Evolutionary conservation across 2,888 invertebrate species (phyloP), one percentile per base, ranked within the genome.

Genomic region (Rotaria magnacalcarata): DNA sequence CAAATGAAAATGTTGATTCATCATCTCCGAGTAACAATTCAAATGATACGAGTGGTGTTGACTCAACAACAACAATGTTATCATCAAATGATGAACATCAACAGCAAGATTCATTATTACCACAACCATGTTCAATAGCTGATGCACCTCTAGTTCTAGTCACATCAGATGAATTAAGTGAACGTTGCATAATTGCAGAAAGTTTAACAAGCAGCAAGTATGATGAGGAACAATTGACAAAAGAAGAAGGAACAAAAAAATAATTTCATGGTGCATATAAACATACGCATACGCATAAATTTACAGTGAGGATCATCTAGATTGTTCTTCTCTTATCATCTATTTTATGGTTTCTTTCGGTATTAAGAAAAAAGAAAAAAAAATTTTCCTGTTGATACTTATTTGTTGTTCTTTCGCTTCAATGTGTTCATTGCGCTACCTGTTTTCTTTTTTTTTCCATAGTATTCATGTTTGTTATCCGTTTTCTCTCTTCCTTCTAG

Each of bases 391-490:
- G 67, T 34, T 67, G 67, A 67, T 67, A 67, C 67, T 67, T 60
- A n/a, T 60, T 67, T 19, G 67, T 67, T 67, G 67, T 67, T 41
- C 67, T 67, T 41, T 67, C 34, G 67, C 67, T 67, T 67, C 67
- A 67, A 67, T 34, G 19, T 67, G 34, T 67, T 67, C 19, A 34
- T 67, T 19, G 34, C 14, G 67, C 67, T 67, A 34, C 34, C 34
- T 67, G 34, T 34, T 67, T 14, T 16, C 14, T 67, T 67, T 67
- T 67, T 67, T 34, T 41, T 67, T 34, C 34, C 67, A 67, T 67
- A 67, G 67, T 67, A 67, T 67, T 67, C 67, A 67, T 67, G 34
- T 67, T 67, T 34, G 67, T 67, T 67, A 67, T 67, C 34, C 67
- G 67, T 67, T 67, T 27, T 67, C 34, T 34, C 27, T 67, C 27